Evolutionary conservation across 64 coral and sea anemone species (phyloP).

Genomic region (Acropora yongei): DNA sequence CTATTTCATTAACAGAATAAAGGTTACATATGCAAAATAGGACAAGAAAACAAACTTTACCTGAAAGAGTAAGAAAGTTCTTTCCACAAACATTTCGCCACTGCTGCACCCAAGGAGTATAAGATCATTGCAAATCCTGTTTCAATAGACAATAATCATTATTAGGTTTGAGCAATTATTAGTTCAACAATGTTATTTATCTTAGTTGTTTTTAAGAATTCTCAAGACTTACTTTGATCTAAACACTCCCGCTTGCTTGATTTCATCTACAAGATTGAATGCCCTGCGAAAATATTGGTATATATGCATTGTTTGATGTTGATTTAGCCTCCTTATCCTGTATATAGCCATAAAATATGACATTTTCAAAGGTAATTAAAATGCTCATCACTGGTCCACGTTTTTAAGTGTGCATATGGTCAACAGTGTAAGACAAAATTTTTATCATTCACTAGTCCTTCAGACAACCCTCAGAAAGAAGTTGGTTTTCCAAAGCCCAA

Average conservation of each 20-base stretch:
- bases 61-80: conserved; percentile 59
- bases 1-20: too few species aligned
- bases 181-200: too few species aligned
- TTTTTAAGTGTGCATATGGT: too few species aligned
- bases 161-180: neutral
- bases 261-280: conserved; percentile 60
- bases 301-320: too few species aligned
- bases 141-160: neutral
- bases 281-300: conserved; percentile 17
- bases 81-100: conserved; percentile 32
- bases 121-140: conserved; percentile 65
- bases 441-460: too few species aligned
- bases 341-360: too few species aligned
- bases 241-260: conserved; percentile 55
- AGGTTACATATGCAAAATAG: neutral
- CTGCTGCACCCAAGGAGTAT: conserved; percentile 51
- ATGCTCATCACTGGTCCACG: too few species aligned
- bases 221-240: conserved; percentile 51
- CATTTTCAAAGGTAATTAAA: too few species aligned
- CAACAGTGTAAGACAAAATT: too few species aligned
- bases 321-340: too few species aligned
- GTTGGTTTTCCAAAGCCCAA: too few species aligned
- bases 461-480: too few species aligned
- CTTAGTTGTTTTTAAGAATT: neutral
- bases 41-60: neutral